Evolutionary conservation across 2,113 vertebrate genomes (phyloP).

Genomic region (Lathamus discolor): DNA sequence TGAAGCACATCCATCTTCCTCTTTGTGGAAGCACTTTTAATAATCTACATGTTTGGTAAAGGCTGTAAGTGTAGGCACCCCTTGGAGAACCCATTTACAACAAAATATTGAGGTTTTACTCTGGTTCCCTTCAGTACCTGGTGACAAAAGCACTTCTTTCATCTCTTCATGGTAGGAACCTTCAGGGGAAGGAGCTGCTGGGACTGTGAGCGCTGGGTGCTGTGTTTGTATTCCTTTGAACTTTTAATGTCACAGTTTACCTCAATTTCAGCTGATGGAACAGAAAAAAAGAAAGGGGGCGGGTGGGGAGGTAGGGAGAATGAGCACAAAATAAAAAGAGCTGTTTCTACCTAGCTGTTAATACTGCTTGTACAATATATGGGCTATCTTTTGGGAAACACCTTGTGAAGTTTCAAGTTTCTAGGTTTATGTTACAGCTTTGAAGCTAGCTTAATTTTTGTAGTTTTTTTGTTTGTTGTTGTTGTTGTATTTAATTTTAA

Average conservation of each 20-base stretch:
- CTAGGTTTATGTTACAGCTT: neutral
- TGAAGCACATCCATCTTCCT: neutral
- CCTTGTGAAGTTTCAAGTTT: neutral
- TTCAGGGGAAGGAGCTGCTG: neutral
- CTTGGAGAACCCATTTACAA: neutral
- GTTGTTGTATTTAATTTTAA: neutral
- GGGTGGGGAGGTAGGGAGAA: neutral
- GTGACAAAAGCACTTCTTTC: conserved; percentile 4
- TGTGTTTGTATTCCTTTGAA: neutral
- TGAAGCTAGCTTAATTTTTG: neutral
- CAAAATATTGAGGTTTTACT: neutral
- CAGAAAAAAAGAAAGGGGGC: rapidly evolving
- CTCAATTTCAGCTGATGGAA: neutral
- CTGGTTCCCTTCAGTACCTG: neutral
- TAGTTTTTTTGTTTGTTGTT: too few relatives aligned
- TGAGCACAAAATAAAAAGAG: neutral
- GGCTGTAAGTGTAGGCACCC: neutral
- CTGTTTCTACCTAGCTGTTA: neutral
- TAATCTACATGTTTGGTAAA: neutral
- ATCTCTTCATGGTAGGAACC: neutral
- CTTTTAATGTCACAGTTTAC: neutral
- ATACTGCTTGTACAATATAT: neutral
- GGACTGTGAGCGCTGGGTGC: neutral
- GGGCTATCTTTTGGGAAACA: neutral
- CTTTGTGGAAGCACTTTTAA: neutral